A percentile compares a stretch with the other conserved stretches of the same genome.
These are phyloP conservation scores for Frieseomelitta varia DNA, from an alignment of 1,140 invertebrate species.

Conservation along the genomic window DNA sequence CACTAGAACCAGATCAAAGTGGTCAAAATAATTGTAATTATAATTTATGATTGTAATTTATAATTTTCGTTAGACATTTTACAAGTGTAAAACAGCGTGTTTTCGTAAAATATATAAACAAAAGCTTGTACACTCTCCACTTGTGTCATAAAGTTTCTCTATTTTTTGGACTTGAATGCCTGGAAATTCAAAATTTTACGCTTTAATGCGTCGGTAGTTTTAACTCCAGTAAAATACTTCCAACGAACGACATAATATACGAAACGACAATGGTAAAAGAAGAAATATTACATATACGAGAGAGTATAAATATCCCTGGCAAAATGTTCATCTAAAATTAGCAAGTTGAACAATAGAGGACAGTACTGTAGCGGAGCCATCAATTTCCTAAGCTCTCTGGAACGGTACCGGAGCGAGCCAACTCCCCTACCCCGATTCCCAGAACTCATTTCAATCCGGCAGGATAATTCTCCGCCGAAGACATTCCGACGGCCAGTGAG, in stretches of 20 bases:
- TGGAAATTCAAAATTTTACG: too few relatives aligned
- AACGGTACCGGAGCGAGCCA: constrained; percentile 36
- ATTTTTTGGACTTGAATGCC: too few relatives aligned
- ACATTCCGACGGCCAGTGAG: constrained; percentile 44
- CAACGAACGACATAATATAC: neutral
- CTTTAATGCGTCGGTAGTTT: neutral
- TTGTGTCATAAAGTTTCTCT: too few relatives aligned
- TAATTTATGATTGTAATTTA: too few relatives aligned
- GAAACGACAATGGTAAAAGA: neutral
- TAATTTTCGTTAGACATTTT: too few relatives aligned
- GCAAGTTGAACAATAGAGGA: constrained; percentile 33
- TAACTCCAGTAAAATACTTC: neutral
- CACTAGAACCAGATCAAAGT: too few relatives aligned
- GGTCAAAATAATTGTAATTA: too few relatives aligned
- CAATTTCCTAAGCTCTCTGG: constrained; percentile 34
- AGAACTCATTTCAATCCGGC: constrained; percentile 52
- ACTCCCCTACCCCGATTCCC: constrained; percentile 39
- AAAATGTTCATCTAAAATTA: constrained; percentile 30
- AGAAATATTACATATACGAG: neutral
- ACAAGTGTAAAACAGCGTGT: too few relatives aligned
- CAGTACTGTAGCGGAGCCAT: constrained; percentile 30
- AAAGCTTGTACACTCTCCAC: too few relatives aligned
- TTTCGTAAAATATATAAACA: too few relatives aligned
- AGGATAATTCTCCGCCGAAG: constrained; percentile 50
- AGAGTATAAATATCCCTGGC: neutral